phyloP scores from a whole-genome alignment of 1,140 invertebrate genomes.

The Nebria ingens region DNA sequence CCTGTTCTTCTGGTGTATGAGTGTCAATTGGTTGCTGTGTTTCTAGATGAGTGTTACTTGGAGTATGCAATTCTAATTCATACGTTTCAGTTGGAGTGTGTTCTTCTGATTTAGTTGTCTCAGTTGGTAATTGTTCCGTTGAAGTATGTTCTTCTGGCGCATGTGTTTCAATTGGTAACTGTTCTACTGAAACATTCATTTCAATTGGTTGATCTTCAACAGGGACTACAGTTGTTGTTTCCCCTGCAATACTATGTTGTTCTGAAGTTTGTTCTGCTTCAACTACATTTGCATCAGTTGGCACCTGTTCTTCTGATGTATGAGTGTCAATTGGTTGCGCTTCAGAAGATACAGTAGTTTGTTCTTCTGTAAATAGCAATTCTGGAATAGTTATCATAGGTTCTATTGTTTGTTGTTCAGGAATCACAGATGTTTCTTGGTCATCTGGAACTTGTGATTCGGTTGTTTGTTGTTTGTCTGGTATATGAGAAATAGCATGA shows the following conservation, averaged over 20 bases:
- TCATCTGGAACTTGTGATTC: not conserved
- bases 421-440: not conserved
- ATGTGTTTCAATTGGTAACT: slow-evolving; percentile 9
- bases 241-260: not conserved
- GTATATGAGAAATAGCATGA: no score
- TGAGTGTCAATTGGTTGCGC: not conserved
- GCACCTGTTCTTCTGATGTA: slow-evolving; percentile 12
- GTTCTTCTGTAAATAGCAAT: not conserved
- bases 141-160: slow-evolving; percentile 13
- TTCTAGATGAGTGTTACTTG: not conserved
- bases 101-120: slow-evolving; percentile 15
- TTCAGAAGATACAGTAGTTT: slow-evolving; percentile 1
- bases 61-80: not conserved
- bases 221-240: not conserved
- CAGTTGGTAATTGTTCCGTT: slow-evolving; percentile 16
- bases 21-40: not conserved
- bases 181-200: slow-evolving; percentile 9
- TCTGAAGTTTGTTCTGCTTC: slow-evolving; percentile 9
- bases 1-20: not conserved
- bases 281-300: slow-evolving; percentile 12
- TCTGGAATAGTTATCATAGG: not conserved
- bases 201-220: not conserved
- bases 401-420: not conserved
- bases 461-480: no score
- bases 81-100: not conserved